phyloP scores from a whole-genome alignment of 2,113 vertebrate genomes.

The Pardalotus punctatus region DNA sequence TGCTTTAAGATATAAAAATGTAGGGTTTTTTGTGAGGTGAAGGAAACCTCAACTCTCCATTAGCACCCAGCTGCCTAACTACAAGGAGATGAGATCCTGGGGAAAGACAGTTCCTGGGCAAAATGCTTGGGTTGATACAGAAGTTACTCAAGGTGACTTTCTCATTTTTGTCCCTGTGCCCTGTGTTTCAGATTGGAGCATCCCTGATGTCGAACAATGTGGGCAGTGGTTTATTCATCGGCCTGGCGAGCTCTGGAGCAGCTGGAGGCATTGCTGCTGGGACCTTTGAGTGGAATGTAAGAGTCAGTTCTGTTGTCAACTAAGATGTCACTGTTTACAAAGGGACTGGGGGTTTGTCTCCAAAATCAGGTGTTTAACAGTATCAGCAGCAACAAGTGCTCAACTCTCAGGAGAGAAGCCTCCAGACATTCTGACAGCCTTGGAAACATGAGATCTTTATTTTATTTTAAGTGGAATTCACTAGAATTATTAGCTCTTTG shows the following conservation, averaged over 20 bases:
- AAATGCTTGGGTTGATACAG: not conserved
- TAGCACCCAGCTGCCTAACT: not conserved
- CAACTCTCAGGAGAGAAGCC: not conserved
- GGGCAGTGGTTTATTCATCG: slow-evolving; percentile 91
- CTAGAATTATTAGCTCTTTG: not conserved
- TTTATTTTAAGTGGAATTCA: not conserved
- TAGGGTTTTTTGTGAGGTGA: not conserved
- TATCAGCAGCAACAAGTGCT: not conserved
- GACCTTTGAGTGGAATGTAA: slow-evolving; percentile 94
- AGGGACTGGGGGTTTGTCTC: not conserved
- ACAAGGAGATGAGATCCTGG: too few relatives aligned
- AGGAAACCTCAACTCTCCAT: not conserved
- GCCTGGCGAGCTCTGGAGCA: slow-evolving; percentile 90
- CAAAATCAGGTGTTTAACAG: not conserved
- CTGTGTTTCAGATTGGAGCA: slow-evolving; percentile 85
- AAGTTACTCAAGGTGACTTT: not conserved
- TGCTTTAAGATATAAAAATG: not conserved
- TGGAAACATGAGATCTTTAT: not conserved
- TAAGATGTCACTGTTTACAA: not conserved
- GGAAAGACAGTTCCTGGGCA: not conserved
- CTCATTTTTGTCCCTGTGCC: not conserved
- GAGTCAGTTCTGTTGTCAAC: not conserved
- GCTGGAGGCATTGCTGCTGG: slow-evolving; percentile 91
- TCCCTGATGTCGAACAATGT: slow-evolving; percentile 97
- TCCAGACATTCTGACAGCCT: not conserved